phyloP scores from a whole-genome alignment of 37 sponge, comb jelly and placozoan species.

The Bolinopsis microptera region DNA sequence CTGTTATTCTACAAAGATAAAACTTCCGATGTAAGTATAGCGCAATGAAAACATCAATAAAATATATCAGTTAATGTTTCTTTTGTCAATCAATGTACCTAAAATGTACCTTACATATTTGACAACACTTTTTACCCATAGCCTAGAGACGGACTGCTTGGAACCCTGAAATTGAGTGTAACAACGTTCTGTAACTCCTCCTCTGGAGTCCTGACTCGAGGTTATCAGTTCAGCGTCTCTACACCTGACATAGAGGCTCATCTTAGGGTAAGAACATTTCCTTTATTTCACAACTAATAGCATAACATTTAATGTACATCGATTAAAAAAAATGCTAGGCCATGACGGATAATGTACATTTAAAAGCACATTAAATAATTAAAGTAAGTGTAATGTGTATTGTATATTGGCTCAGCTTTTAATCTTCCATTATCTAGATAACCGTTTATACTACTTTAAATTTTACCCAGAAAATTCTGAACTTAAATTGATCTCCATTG shows the following conservation, averaged over 20 bases:
- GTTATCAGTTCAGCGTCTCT: slow-evolving; percentile 38
- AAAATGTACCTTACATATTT: neutral
- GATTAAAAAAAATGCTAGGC: too few relatives aligned
- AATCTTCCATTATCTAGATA: too few relatives aligned
- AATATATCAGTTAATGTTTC: neutral
- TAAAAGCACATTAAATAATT: too few relatives aligned
- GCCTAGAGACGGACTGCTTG: neutral
- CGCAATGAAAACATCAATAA: neutral
- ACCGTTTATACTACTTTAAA: too few relatives aligned
- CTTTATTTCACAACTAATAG: too few relatives aligned
- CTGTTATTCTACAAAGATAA: slow-evolving; percentile 48
- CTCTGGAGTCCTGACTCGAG: slow-evolving; percentile 19
- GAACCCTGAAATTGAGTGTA: slow-evolving; percentile 42
- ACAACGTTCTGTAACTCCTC: slow-evolving; percentile 56
- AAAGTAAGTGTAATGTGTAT: too few relatives aligned
- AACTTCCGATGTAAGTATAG: slow-evolving; percentile 25
- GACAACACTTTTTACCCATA: neutral
- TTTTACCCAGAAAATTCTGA: too few relatives aligned
- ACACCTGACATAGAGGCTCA: slow-evolving; percentile 43
- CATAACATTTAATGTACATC: too few relatives aligned
- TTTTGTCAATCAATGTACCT: neutral
- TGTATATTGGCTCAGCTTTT: too few relatives aligned
- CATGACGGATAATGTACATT: too few relatives aligned
- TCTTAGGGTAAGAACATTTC: slow-evolving; percentile 32
- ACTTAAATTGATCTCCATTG: too few relatives aligned